These are phyloP conservation scores for Mareca penelope DNA, from an alignment of 2,797 vertebrate genomes.

Conservation along the genomic window DNA sequence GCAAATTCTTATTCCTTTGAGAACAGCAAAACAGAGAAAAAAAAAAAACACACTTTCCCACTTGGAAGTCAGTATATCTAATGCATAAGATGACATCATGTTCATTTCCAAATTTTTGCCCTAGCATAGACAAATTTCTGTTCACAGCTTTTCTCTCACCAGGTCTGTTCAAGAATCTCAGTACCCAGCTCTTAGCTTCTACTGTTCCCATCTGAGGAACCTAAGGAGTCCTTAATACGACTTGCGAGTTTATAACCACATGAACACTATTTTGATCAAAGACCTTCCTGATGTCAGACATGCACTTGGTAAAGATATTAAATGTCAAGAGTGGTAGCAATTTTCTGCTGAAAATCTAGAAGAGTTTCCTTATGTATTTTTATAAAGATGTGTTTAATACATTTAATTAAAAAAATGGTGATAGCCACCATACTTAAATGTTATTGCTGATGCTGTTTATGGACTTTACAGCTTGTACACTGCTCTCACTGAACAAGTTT, in stretches of 20 bases:
- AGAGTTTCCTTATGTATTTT: neutral
- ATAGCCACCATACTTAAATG: neutral
- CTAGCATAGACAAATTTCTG: neutral
- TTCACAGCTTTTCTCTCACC: neutral
- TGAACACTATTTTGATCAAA: neutral
- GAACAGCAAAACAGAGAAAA: neutral
- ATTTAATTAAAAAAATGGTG: rapidly evolving
- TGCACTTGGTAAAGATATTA: neutral
- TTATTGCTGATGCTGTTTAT: neutral
- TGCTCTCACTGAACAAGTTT: neutral
- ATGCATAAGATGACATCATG: neutral
- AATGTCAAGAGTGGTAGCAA: neutral
- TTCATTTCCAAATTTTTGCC: neutral
- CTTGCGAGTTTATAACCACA: neutral
- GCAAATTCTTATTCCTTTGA: neutral
- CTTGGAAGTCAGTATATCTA: neutral
- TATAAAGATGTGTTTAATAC: neutral
- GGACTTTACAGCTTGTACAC: neutral
- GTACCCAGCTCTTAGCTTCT: neutral
- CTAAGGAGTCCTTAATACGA: neutral
- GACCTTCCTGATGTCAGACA: neutral
- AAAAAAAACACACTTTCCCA: neutral
- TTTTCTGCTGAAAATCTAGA: neutral
- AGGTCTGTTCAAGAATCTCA: neutral
- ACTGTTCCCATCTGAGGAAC: neutral